phyloP scores from a whole-genome alignment of 2,888 invertebrate genomes.

The Drosophila paranaensis region DNA sequence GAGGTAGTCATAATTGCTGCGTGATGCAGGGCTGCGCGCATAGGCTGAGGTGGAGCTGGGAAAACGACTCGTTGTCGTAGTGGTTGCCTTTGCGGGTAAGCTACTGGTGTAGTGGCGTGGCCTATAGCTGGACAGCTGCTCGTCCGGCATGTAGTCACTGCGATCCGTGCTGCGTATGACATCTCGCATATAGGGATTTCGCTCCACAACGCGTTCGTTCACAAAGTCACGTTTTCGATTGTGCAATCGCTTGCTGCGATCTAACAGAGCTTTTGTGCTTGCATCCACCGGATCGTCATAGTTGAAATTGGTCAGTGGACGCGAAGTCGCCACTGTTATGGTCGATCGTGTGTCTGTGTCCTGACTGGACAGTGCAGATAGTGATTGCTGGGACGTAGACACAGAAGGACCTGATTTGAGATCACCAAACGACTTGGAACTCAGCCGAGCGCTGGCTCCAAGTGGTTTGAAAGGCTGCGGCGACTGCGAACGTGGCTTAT shows the following conservation, averaged over 20 bases:
- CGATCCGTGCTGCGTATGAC: slow-evolving; percentile 69
- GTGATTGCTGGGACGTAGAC: slow-evolving; percentile 58
- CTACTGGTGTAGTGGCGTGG: slow-evolving; percentile 67
- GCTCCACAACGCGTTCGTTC: slow-evolving; percentile 83
- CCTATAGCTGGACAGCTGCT: slow-evolving; percentile 73
- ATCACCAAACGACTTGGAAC: slow-evolving; percentile 74
- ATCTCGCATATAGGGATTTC: slow-evolving; percentile 84
- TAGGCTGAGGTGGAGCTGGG: slow-evolving; percentile 70
- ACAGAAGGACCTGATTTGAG: slow-evolving; percentile 64
- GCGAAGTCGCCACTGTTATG: slow-evolving; percentile 51
- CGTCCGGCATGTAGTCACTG: slow-evolving; percentile 58
- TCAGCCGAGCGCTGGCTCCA: slow-evolving; percentile 46
- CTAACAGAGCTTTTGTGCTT: slow-evolving; percentile 80
- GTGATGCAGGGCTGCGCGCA: slow-evolving; percentile 42
- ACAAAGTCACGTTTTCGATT: slow-evolving; percentile 84
- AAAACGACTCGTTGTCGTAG: slow-evolving; percentile 63
- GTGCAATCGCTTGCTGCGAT: slow-evolving; percentile 83
- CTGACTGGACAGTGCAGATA: slow-evolving; percentile 64
- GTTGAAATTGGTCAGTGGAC: slow-evolving; percentile 44
- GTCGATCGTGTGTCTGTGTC: slow-evolving; percentile 63
- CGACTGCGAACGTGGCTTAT: slow-evolving; percentile 74
- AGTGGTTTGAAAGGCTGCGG: slow-evolving; percentile 62
- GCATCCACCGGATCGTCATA: slow-evolving; percentile 69
- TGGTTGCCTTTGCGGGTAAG: slow-evolving; percentile 24
- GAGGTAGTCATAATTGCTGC: slow-evolving; percentile 64